Percentiles rank a stretch among this genome's conserved stretches.
phyloP scores from a whole-genome alignment of 2,113 vertebrate genomes.

The Carlito syrichta region DNA sequence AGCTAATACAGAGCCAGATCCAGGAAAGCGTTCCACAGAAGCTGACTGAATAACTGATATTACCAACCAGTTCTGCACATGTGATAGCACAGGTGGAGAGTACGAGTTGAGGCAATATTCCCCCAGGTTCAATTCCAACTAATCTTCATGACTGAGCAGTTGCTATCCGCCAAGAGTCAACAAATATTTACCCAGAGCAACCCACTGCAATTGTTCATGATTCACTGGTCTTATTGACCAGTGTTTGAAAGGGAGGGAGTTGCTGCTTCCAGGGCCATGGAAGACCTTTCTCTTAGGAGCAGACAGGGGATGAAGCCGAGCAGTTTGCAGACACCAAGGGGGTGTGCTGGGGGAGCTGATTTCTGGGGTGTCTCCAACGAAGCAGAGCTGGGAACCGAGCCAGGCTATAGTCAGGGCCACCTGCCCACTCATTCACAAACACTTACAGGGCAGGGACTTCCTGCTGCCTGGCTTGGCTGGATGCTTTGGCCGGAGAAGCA shows the following conservation, averaged over 20 bases:
- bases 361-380: background rate
- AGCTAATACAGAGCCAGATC: background rate
- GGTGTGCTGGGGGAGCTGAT: background rate
- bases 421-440: background rate
- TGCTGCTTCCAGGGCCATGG: background rate
- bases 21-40: background rate
- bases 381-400: background rate
- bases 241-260: background rate
- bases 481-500: background rate
- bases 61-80: background rate
- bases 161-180: background rate
- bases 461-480: background rate
- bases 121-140: background rate
- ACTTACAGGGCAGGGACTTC: background rate
- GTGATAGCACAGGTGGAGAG: background rate
- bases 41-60: background rate
- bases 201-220: background rate
- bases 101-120: conserved; percentile 5
- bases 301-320: background rate
- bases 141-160: conserved; percentile 39
- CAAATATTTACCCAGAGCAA: background rate
- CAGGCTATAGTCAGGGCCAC: background rate
- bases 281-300: too few species aligned
- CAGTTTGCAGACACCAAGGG: background rate
- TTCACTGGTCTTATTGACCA: background rate